Percentiles rank a stretch among this genome's conserved stretches.
These are phyloP conservation scores for Brachionus manjavacas DNA, from an alignment of 1,140 invertebrate genomes.

Conservation along the genomic window DNA sequence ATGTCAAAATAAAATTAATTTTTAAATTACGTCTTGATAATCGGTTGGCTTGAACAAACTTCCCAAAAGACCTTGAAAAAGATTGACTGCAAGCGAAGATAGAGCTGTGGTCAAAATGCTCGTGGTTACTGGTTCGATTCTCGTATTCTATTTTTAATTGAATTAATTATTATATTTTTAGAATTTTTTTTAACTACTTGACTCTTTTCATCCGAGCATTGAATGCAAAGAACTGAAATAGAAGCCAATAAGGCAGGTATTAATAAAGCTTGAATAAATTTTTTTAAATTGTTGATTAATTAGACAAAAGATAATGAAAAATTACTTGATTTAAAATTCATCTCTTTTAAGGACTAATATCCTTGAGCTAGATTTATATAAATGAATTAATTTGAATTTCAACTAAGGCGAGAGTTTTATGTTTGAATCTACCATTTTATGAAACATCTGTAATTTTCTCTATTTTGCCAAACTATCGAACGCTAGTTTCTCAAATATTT, in stretches of 20 bases:
- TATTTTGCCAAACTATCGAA: not conserved
- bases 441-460: slow-evolving; percentile 24
- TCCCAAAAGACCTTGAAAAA: slow-evolving; percentile 22
- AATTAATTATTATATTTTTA: not conserved
- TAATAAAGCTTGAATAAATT: not conserved
- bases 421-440: not conserved
- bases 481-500: not conserved
- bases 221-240: not conserved
- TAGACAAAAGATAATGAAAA: not conserved
- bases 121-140: slow-evolving; percentile 35
- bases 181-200: not conserved
- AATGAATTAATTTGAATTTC: not conserved
- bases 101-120: not conserved
- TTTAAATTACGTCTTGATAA: slow-evolving; percentile 37
- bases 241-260: not conserved
- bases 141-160: not conserved
- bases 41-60: slow-evolving; percentile 30
- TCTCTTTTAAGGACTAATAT: not conserved
- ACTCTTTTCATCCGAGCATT: not conserved
- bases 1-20: not conserved
- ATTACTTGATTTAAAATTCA: slow-evolving; percentile 22
- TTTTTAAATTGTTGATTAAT: not conserved
- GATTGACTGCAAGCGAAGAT: not conserved
- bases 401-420: not conserved
- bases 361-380: not conserved